Percentiles rank a stretch among this genome's conserved stretches.
Evolutionary conservation across 1,140 invertebrate species (phyloP).

Genomic region (Galleria mellonella): DNA sequence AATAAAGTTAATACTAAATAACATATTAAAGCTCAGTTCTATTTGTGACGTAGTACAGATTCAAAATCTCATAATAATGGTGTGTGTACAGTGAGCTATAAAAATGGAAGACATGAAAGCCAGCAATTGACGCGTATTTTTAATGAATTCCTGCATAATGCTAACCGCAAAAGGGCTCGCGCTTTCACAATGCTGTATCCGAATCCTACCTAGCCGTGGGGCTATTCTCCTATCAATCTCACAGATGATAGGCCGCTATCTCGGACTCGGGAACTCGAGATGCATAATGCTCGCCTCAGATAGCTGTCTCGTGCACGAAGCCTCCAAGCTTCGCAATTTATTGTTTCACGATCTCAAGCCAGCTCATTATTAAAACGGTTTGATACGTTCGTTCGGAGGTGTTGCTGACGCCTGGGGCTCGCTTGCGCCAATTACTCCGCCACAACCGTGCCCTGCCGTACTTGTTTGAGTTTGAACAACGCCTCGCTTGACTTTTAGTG

Average conservation of each 20-base stretch:
- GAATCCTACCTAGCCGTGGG: conserved; percentile 54
- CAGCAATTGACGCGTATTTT: conserved; percentile 21
- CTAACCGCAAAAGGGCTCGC: conserved; percentile 21
- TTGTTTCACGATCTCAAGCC: conserved; percentile 70
- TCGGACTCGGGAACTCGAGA: conserved; percentile 35
- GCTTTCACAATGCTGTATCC: conserved; percentile 44
- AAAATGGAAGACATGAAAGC: not conserved
- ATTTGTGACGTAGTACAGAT: too few species aligned
- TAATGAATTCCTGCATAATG: conserved; percentile 40
- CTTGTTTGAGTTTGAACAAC: conserved; percentile 56
- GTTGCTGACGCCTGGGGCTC: conserved; percentile 59
- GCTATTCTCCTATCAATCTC: conserved; percentile 71
- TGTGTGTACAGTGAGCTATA: not conserved
- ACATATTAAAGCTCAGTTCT: too few species aligned
- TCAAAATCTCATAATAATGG: too few species aligned
- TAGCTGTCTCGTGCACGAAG: conserved; percentile 70
- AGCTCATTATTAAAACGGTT: conserved; percentile 73
- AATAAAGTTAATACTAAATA: too few species aligned
- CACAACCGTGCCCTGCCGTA: conserved; percentile 26
- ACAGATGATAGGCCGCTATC: conserved; percentile 65
- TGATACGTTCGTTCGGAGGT: conserved; percentile 65
- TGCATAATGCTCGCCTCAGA: conserved; percentile 68
- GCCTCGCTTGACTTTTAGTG: conserved; percentile 39
- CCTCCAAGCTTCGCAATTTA: conserved; percentile 72
- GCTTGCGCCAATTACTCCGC: conserved; percentile 57